Percentiles rank a stretch among this genome's conserved stretches.
phyloP scores from a whole-genome alignment of 1,140 invertebrate genomes.

The Leptinotarsa undecemlineata region DNA sequence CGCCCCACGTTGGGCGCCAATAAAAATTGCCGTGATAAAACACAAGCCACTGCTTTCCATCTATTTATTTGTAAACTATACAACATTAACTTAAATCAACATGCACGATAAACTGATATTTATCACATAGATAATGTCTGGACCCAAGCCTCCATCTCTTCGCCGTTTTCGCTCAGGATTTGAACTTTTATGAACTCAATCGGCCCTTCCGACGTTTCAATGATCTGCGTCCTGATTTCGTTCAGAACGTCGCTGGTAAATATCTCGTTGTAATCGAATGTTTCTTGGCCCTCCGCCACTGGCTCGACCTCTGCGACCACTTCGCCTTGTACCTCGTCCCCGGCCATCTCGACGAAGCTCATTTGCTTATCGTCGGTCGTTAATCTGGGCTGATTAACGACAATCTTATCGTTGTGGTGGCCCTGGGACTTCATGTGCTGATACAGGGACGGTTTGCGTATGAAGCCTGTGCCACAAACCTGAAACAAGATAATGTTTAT shows the following conservation, averaged over 20 bases:
- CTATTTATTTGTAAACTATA: no score
- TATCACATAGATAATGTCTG: conserved; percentile 49
- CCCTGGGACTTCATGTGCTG: conserved; percentile 71
- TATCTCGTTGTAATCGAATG: conserved; percentile 51
- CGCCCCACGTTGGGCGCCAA: no score
- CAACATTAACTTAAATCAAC: background rate
- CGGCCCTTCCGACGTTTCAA: conserved; percentile 54
- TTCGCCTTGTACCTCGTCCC: conserved; percentile 43
- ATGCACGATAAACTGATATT: background rate
- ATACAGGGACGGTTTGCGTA: conserved; percentile 79
- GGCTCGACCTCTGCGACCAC: conserved; percentile 37
- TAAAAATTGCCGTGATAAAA: no score
- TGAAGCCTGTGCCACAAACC: conserved; percentile 75
- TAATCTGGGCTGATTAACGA: conserved; percentile 76
- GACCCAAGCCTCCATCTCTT: conserved; percentile 54
- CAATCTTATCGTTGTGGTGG: conserved; percentile 76
- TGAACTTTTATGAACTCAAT: conserved; percentile 59
- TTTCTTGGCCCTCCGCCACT: conserved; percentile 39
- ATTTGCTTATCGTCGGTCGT: conserved; percentile 62
- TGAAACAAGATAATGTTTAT: background rate
- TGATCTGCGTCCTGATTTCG: conserved; percentile 52
- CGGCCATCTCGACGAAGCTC: conserved; percentile 43
- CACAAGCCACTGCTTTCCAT: no score
- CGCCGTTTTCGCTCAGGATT: conserved; percentile 57
- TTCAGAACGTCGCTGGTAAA: conserved; percentile 51